A percentile compares a stretch with the other conserved stretches of the same genome.
Evolutionary conservation across 2,113 vertebrate genomes (phyloP).

Genomic region (Craseonycteris thonglongyai): DNA sequence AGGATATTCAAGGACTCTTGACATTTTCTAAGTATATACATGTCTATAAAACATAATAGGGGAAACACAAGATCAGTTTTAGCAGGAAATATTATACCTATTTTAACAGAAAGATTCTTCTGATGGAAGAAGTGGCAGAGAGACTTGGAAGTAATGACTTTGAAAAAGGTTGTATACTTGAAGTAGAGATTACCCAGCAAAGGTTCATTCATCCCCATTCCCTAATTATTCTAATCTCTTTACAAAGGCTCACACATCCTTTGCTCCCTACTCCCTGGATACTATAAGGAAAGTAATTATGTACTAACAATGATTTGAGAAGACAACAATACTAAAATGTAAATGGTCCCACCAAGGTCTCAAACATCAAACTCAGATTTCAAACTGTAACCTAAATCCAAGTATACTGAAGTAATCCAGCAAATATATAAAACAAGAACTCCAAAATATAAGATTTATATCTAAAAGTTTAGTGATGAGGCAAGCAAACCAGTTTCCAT

Average conservation of each 20-base stretch:
- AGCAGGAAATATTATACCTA: neutral
- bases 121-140: neutral
- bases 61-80: neutral
- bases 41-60: neutral
- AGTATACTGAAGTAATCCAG: neutral
- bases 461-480: neutral
- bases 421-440: neutral
- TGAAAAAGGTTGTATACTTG: neutral
- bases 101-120: neutral
- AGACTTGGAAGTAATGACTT: neutral
- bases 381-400: neutral
- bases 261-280: neutral
- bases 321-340: neutral
- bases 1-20: neutral
- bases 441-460: neutral
- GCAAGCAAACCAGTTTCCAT: neutral
- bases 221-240: neutral
- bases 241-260: neutral
- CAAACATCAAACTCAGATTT: neutral
- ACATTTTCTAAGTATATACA: neutral
- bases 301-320: neutral
- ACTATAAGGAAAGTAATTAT: neutral
- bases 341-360: neutral
- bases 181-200: neutral
- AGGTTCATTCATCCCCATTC: neutral